These are phyloP conservation scores for Fabriciana adippe DNA, from an alignment of 2,888 invertebrate species.

Conservation along the genomic window DNA sequence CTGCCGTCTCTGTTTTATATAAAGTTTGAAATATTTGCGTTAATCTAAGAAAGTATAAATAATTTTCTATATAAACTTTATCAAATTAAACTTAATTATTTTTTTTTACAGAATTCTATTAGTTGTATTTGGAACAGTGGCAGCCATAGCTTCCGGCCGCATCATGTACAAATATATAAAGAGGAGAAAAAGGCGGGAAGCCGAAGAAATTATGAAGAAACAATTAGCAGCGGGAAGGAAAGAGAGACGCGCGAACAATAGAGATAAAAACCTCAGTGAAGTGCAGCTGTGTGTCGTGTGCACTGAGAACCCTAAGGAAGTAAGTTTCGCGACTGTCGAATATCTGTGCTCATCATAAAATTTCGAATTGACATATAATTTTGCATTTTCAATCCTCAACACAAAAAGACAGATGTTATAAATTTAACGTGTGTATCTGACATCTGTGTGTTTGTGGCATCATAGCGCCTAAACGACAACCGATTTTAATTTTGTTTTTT, in stretches of 20 bases:
- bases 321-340: slow-evolving; percentile 45
- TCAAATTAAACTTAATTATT: background rate
- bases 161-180: slow-evolving; percentile 78
- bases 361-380: background rate
- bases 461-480: no score
- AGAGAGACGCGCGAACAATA: slow-evolving; percentile 84
- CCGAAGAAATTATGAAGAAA: slow-evolving; percentile 82
- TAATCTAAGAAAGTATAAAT: no score
- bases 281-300: slow-evolving; percentile 93
- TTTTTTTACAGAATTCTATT: slow-evolving; percentile 73
- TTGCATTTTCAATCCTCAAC: background rate
- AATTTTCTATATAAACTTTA: background rate
- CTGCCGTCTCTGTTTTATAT: no score
- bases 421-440: background rate
- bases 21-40: no score
- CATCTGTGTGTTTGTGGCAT: background rate
- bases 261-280: slow-evolving; percentile 84
- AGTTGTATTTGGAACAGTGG: slow-evolving; percentile 80
- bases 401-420: no score
- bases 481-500: no score
- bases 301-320: slow-evolving; percentile 91
- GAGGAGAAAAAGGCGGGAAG: slow-evolving; percentile 74
- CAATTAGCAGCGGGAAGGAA: slow-evolving; percentile 85
- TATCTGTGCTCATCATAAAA: background rate
- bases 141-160: slow-evolving; percentile 76